These are phyloP conservation scores for Listrodromus nycthemerus DNA, from an alignment of 2,888 invertebrate species.

Conservation along the genomic window DNA sequence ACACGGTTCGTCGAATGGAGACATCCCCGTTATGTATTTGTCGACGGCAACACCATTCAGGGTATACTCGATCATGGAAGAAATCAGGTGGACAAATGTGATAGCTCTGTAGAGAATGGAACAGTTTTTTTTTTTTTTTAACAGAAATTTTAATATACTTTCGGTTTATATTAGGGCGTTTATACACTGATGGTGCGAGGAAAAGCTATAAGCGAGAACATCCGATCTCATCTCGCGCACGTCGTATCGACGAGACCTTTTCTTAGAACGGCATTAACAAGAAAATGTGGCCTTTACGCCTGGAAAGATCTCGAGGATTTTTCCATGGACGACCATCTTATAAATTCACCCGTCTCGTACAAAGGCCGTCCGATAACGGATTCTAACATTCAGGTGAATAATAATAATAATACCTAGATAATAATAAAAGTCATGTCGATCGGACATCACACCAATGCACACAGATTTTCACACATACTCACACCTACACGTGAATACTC, in stretches of 20 bases:
- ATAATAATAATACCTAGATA: background rate
- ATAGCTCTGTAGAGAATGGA: background rate
- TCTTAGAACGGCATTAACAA: conserved; percentile 88
- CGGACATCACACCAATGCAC: too few species aligned
- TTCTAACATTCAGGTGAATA: conserved; percentile 89
- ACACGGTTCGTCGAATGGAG: conserved; percentile 80
- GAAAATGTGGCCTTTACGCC: conserved; percentile 92
- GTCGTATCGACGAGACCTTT: conserved; percentile 85
- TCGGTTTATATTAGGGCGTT: conserved; percentile 75
- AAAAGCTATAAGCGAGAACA: conserved; percentile 75
- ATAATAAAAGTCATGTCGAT: too few species aligned
- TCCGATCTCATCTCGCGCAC: conserved; percentile 76
- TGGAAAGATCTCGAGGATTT: conserved; percentile 88
- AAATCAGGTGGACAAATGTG: conserved; percentile 77
- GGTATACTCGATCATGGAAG: conserved; percentile 81
- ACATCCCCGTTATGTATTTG: conserved; percentile 77
- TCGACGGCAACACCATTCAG: conserved; percentile 77
- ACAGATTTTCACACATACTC: too few species aligned
- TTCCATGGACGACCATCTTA: conserved; percentile 89
- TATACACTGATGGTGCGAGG: conserved; percentile 81
- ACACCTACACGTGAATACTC: too few species aligned
- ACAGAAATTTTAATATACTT: background rate
- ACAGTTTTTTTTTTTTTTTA: background rate
- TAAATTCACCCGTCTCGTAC: conserved; percentile 88
- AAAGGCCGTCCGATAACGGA: conserved; percentile 90